phyloP scores from a whole-genome alignment of 2,797 vertebrate species.

The Eidolon dupreanum region DNA sequence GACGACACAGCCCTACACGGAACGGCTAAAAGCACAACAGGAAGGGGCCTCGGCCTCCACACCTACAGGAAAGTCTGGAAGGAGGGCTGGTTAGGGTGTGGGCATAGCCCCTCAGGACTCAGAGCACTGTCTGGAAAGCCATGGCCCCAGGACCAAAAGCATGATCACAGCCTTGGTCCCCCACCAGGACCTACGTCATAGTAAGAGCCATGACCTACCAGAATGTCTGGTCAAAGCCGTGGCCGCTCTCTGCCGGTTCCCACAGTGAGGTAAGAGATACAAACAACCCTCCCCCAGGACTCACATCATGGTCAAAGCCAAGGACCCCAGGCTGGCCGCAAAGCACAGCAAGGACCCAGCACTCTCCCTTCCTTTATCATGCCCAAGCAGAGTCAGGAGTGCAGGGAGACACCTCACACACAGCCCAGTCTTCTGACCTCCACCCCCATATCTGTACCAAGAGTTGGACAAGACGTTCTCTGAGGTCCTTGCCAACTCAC shows the following conservation, averaged over 20 bases:
- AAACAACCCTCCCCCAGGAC: not conserved
- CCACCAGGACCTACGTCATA: not conserved
- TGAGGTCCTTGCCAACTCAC: slow-evolving; percentile 3
- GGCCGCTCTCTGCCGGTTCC: not conserved
- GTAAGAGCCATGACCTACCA: not conserved
- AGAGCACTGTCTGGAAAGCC: not conserved
- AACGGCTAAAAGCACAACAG: not conserved
- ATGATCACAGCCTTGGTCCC: not conserved
- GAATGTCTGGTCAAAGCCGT: not conserved
- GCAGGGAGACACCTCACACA: not conserved
- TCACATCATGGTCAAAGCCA: not conserved
- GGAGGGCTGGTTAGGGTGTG: not conserved
- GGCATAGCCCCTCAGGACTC: not conserved
- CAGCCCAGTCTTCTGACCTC: not conserved
- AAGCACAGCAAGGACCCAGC: not conserved
- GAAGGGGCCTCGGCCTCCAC: not conserved
- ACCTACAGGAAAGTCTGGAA: not conserved
- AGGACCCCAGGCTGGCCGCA: not conserved
- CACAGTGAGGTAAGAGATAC: not conserved
- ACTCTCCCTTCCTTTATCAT: slow-evolving; percentile 8
- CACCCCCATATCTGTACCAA: not conserved
- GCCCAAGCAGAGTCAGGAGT: not conserved
- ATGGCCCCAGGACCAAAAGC: not conserved
- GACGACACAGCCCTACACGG: not conserved
- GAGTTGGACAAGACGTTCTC: slow-evolving; percentile 42